A percentile compares a stretch with the other conserved stretches of the same genome.
Conservation (phyloP, 2,797 vertebrate species). For the Cyprinella venusta region DNA sequence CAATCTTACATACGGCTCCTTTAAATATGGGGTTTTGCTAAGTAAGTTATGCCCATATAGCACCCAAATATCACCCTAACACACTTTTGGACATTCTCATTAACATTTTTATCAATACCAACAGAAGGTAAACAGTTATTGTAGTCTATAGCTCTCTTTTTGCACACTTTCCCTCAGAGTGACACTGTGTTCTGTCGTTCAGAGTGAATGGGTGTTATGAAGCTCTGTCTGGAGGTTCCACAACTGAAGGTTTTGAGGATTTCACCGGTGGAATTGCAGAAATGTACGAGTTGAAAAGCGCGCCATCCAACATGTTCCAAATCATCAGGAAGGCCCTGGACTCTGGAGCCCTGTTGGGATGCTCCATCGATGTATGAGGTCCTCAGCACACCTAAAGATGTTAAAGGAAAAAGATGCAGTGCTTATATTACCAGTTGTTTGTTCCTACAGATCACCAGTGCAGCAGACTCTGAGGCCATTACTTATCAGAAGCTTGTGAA, state of each 20-base stretch:
- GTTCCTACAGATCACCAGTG: slow-evolving; percentile 72
- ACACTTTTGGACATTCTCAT: background rate
- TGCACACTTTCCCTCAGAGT: background rate
- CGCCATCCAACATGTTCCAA: slow-evolving; percentile 80
- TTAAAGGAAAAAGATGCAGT: background rate
- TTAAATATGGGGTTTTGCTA: background rate
- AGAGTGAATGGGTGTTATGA: slow-evolving; percentile 88
- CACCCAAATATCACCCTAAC: background rate
- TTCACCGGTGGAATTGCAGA: slow-evolving; percentile 93
- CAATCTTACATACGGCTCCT: too few species aligned
- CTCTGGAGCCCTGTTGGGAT: slow-evolving; percentile 85
- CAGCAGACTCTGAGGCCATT: slow-evolving; percentile 72
- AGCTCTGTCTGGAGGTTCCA: slow-evolving; percentile 85
- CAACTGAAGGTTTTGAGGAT: slow-evolving; percentile 89
- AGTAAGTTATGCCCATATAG: background rate
- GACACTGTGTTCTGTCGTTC: slow-evolving; percentile 32
- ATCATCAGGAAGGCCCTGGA: slow-evolving; percentile 83
- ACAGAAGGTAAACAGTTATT: too few species aligned
- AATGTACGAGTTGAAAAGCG: slow-evolving; percentile 76
- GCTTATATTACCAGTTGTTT: background rate
- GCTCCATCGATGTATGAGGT: slow-evolving; percentile 81
- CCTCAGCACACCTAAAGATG: background rate
- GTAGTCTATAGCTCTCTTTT: background rate
- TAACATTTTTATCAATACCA: background rate
- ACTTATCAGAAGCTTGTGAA: slow-evolving; percentile 79